Evolutionary conservation across 1,140 invertebrate species (phyloP).

Genomic region (Stenopsyche tienmushanensis): DNA sequence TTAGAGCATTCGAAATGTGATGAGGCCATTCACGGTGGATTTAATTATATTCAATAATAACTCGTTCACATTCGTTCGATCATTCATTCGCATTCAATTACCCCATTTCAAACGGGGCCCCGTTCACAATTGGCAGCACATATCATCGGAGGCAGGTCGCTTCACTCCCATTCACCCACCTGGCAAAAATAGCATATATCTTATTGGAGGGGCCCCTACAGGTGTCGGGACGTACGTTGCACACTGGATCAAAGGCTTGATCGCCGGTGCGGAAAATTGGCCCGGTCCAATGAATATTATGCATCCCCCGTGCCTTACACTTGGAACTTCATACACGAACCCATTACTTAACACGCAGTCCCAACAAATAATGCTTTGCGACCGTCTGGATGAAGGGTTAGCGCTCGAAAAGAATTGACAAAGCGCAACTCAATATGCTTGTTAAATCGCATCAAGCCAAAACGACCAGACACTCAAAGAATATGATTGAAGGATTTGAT

Average conservation of each 20-base stretch:
- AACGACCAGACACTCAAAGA: too few relatives aligned
- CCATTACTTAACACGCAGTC: too few relatives aligned
- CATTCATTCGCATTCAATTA: conserved; percentile 38
- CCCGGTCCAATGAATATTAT: conserved; percentile 39
- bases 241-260: conserved; percentile 30
- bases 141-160: conserved; percentile 11
- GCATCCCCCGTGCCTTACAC: conserved; percentile 14
- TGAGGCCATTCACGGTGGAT: neutral
- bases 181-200: conserved; percentile 24
- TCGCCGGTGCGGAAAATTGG: conserved; percentile 30
- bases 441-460: too few relatives aligned
- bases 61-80: conserved; percentile 23
- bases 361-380: too few relatives aligned
- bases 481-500: too few relatives aligned
- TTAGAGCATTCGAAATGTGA: neutral
- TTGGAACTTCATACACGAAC: neutral
- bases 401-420: too few relatives aligned
- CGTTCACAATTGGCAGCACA: neutral
- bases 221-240: conserved; percentile 26
- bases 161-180: too few relatives aligned
- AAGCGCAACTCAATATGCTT: too few relatives aligned
- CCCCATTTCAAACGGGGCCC: conserved; percentile 29
- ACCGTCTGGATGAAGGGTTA: too few relatives aligned
- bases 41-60: conserved; percentile 12
- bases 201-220: neutral